Evolutionary conservation across 2,113 vertebrate genomes (phyloP).

Genomic region (Melierax canorus): DNA sequence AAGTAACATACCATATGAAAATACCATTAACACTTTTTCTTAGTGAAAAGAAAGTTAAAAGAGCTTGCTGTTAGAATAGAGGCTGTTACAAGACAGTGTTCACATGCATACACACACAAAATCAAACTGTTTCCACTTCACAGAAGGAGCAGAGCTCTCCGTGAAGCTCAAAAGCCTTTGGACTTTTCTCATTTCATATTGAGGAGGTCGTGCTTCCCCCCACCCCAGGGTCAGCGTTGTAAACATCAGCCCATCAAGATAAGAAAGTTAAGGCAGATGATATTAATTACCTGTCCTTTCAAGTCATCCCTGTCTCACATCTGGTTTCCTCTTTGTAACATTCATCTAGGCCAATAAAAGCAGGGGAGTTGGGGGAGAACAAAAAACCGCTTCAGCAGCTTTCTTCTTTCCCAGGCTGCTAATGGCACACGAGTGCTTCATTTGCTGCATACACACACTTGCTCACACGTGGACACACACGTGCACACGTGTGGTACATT

Average conservation of each 20-base stretch:
- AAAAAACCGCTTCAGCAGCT: slow-evolving; percentile 29
- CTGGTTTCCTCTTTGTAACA: slow-evolving; percentile 72
- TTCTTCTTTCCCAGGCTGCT: background rate
- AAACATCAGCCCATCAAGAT: slow-evolving; percentile 76
- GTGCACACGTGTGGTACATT: accelerated
- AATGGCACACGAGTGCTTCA: background rate
- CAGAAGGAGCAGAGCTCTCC: background rate
- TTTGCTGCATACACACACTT: background rate
- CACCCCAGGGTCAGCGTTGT: slow-evolving; percentile 59
- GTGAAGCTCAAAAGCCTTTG: slow-evolving; percentile 24
- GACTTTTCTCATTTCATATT: slow-evolving; percentile 40
- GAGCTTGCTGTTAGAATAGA: background rate
- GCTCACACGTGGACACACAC: background rate
- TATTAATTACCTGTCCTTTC: slow-evolving; percentile 81
- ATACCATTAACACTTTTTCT: background rate
- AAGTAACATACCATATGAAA: background rate
- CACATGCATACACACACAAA: background rate
- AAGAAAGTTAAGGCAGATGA: slow-evolving; percentile 77
- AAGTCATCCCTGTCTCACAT: slow-evolving; percentile 76
- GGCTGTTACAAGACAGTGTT: background rate
- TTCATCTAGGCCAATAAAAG: slow-evolving; percentile 77
- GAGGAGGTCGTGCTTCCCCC: slow-evolving; percentile 56
- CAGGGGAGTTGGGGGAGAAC: slow-evolving; percentile 25
- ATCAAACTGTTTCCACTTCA: slow-evolving; percentile 16
- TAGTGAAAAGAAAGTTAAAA: background rate